Conservation (phyloP, 1,140 invertebrate genomes). For the Zaprionus davidi region DNA sequence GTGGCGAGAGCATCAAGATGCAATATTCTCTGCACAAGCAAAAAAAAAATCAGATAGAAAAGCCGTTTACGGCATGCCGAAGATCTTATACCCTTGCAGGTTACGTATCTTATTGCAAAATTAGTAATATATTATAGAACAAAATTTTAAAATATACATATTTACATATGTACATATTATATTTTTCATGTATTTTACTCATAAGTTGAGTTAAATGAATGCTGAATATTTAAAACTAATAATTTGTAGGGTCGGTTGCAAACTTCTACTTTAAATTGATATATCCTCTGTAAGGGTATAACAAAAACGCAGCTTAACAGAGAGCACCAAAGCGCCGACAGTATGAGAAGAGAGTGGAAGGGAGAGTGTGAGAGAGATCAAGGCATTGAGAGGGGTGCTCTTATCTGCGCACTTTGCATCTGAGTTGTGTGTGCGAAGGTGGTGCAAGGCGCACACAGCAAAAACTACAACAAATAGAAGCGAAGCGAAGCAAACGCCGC, state of each 20-base stretch:
- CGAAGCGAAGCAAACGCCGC: slow-evolving; percentile 35
- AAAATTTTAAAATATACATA: too few relatives aligned
- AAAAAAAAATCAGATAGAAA: too few relatives aligned
- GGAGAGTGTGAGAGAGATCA: not conserved
- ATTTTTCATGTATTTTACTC: too few relatives aligned
- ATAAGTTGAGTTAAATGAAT: too few relatives aligned
- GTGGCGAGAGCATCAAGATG: slow-evolving; percentile 35
- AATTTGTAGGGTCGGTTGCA: too few relatives aligned
- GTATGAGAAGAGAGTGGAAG: not conserved
- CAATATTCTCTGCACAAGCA: slow-evolving; percentile 23
- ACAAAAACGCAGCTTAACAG: not conserved
- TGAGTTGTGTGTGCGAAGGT: slow-evolving; percentile 28
- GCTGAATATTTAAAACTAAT: not conserved
- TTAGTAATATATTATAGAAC: too few relatives aligned
- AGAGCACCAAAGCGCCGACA: not conserved
- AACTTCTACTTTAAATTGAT: too few relatives aligned
- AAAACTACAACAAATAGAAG: slow-evolving; percentile 32
- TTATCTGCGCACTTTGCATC: slow-evolving; percentile 53
- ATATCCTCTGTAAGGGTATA: too few relatives aligned
- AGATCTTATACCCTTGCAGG: too few relatives aligned
- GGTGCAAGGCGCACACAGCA: slow-evolving; percentile 28
- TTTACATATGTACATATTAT: too few relatives aligned
- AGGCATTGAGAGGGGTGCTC: slow-evolving; percentile 8
- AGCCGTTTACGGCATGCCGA: too few relatives aligned
- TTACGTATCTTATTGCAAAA: too few relatives aligned